A percentile compares a stretch with the other conserved stretches of the same genome.
phyloP scores from a whole-genome alignment of 2,888 invertebrate genomes.

The Cancer borealis region DNA sequence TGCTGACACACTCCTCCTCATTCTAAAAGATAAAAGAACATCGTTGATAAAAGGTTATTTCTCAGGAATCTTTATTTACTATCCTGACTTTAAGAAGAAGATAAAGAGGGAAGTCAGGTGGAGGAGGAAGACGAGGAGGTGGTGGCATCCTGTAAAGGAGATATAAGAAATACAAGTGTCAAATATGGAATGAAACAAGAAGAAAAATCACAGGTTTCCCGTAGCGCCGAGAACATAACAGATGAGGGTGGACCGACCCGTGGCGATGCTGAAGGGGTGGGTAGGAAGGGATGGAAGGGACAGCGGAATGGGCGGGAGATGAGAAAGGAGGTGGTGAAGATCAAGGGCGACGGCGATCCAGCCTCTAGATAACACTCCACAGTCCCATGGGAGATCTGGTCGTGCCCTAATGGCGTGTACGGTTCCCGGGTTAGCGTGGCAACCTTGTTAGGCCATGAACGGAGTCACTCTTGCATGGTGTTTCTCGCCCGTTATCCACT shows the following conservation, averaged over 20 bases:
- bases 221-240: not conserved
- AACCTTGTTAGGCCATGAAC: not conserved
- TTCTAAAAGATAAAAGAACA: no score
- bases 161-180: not conserved
- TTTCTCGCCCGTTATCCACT: not conserved
- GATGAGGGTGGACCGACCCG: not conserved
- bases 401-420: not conserved
- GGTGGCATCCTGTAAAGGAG: not conserved
- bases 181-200: not conserved
- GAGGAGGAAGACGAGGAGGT: not conserved
- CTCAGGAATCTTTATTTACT: no score
- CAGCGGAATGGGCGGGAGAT: not conserved
- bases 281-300: not conserved
- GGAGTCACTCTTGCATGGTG: conserved; percentile 10
- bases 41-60: no score
- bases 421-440: not conserved
- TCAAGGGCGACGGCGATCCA: not conserved
- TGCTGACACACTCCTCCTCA: no score
- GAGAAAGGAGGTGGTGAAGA: not conserved
- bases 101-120: no score
- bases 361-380: not conserved
- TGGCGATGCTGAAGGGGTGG: not conserved
- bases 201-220: not conserved
- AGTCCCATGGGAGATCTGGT: not conserved
- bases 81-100: no score